These are phyloP conservation scores for Struthidea cinerea DNA, from an alignment of 2,113 vertebrate species.

Conservation along the genomic window DNA sequence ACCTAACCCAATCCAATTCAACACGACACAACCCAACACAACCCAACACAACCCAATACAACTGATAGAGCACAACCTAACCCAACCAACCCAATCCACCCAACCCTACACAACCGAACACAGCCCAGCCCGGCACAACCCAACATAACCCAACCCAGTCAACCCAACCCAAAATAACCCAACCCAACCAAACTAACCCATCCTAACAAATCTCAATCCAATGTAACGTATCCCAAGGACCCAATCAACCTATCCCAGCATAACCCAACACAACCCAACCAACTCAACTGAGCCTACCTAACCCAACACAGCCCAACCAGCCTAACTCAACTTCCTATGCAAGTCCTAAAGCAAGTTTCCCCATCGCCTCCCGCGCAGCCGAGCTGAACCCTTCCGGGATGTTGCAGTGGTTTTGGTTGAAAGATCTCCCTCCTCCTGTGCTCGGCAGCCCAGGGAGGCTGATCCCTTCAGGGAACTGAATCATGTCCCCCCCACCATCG, in stretches of 20 bases:
- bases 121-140: neutral
- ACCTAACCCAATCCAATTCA: neutral
- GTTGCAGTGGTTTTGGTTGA: neutral
- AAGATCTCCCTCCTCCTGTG: neutral
- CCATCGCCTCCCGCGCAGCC: rapidly evolving
- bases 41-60: neutral
- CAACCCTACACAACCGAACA: rapidly evolving
- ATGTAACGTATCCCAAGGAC: neutral
- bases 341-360: neutral
- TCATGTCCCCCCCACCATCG: neutral
- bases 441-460: neutral
- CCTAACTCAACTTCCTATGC: neutral
- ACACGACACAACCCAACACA: neutral
- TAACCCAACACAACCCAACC: neutral
- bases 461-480: neutral
- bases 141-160: neutral
- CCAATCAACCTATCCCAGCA: neutral
- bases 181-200: neutral
- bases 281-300: neutral
- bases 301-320: neutral
- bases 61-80: rapidly evolving
- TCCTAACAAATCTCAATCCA: neutral
- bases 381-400: neutral
- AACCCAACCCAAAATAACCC: neutral
- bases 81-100: neutral